These are phyloP conservation scores for Pinctada fucata DNA, from an alignment of 2,888 invertebrate species.

Conservation along the genomic window DNA sequence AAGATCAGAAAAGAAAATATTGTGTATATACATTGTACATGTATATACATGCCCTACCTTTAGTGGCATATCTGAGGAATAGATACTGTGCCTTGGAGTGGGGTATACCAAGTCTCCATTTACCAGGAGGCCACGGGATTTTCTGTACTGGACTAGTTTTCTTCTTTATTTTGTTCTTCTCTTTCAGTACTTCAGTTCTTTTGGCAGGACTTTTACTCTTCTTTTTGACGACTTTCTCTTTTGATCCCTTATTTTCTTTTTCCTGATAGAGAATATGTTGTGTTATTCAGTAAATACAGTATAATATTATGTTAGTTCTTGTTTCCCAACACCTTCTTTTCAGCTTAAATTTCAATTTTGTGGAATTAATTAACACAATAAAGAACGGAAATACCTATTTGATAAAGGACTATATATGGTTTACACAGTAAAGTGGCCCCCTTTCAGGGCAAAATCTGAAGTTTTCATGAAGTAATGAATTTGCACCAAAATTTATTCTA, in stretches of 20 bases:
- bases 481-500: too few relatives aligned
- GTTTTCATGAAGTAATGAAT: too few relatives aligned
- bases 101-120: slow-evolving; percentile 84
- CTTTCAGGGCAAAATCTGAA: too few relatives aligned
- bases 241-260: slow-evolving; percentile 18
- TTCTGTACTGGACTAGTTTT: slow-evolving; percentile 12
- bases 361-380: too few relatives aligned
- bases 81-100: slow-evolving; percentile 84
- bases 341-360: too few relatives aligned
- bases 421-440: too few relatives aligned
- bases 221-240: slow-evolving; percentile 16
- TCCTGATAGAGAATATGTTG: not conserved
- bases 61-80: slow-evolving; percentile 86
- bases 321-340: too few relatives aligned
- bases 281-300: too few relatives aligned
- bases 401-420: too few relatives aligned
- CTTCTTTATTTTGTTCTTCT: not conserved
- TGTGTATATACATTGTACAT: not conserved
- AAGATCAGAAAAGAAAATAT: too few relatives aligned
- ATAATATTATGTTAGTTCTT: too few relatives aligned
- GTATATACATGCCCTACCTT: slow-evolving; percentile 74
- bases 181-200: not conserved
- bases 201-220: slow-evolving; percentile 11
- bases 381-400: too few relatives aligned
- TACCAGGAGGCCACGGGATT: slow-evolving; percentile 81